Conservation (phyloP, 2,888 invertebrate genomes). For the Camponotus fellah region DNA sequence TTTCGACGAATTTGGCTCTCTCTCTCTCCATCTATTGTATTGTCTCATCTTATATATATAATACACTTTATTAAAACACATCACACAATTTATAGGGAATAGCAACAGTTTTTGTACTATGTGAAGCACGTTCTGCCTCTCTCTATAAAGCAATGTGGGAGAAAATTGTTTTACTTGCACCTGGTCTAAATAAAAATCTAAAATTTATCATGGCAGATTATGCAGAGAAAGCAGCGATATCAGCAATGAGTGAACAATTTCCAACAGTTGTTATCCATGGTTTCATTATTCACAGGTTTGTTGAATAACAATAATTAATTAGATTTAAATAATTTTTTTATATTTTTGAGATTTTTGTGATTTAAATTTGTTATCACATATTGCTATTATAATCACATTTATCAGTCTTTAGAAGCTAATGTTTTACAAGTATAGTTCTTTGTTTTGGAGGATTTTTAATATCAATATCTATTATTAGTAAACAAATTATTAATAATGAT, state of each 20-base stretch:
- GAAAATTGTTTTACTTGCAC: slow-evolving; percentile 10
- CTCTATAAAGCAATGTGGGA: slow-evolving; percentile 11
- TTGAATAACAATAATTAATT: slow-evolving; percentile 1
- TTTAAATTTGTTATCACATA: no score
- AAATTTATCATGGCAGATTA: slow-evolving; percentile 9
- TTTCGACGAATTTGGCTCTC: no score
- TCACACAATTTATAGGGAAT: neutral
- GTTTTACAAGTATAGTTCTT: neutral
- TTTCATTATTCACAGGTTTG: slow-evolving; percentile 1
- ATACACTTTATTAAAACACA: neutral
- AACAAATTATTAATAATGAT: no score
- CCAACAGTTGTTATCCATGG: neutral
- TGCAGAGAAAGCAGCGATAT: neutral
- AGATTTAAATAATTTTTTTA: neutral
- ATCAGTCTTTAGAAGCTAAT: no score
- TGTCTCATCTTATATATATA: neutral
- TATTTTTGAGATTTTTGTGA: no score
- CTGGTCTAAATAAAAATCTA: neutral
- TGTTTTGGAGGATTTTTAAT: neutral
- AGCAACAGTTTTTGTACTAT: slow-evolving; percentile 6
- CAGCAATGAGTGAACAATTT: neutral
- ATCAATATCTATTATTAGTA: neutral
- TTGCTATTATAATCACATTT: no score
- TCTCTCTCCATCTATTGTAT: neutral
- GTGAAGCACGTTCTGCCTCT: neutral